A percentile compares a stretch with the other conserved stretches of the same genome.
phyloP scores from a whole-genome alignment of 2,888 invertebrate genomes.

The Anoplius nigerrimus region DNA sequence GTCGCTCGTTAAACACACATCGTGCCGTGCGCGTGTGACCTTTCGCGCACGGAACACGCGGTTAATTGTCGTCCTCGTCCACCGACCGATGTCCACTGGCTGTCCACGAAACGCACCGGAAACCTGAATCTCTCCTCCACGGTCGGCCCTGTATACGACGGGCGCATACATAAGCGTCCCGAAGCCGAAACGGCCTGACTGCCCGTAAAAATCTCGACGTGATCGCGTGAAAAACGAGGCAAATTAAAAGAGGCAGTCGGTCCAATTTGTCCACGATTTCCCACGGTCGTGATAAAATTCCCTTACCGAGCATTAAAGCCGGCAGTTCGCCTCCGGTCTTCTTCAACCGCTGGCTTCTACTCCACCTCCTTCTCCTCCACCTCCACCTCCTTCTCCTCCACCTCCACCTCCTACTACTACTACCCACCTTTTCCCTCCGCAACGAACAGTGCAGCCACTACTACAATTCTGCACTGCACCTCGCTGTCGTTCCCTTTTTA shows the following conservation, averaged over 20 bases:
- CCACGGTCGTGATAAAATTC: constrained; percentile 28
- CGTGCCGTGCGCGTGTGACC: no score
- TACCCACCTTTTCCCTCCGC: neutral
- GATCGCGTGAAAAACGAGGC: constrained; percentile 36
- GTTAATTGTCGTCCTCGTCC: no score
- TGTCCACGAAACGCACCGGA: no score
- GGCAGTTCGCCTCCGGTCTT: neutral
- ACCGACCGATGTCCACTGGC: no score
- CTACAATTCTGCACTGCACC: constrained; percentile 3
- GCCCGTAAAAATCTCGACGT: constrained; percentile 28
- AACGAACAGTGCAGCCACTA: constrained; percentile 6
- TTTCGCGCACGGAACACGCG: no score
- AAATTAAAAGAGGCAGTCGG: constrained; percentile 31
- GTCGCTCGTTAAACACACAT: no score
- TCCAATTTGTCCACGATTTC: constrained; percentile 53
- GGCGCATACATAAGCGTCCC: no score
- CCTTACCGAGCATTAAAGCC: constrained; percentile 3
- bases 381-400: neutral
- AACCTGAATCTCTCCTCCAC: no score
- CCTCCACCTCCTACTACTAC: neutral
- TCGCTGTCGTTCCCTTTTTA: neutral
- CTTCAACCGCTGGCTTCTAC: neutral
- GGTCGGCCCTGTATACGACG: no score
- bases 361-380: neutral
- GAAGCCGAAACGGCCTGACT: no score